A percentile compares a stretch with the other conserved stretches of the same genome.
Evolutionary conservation across 2,113 vertebrate genomes (phyloP).

Genomic region (Jacana jacana): DNA sequence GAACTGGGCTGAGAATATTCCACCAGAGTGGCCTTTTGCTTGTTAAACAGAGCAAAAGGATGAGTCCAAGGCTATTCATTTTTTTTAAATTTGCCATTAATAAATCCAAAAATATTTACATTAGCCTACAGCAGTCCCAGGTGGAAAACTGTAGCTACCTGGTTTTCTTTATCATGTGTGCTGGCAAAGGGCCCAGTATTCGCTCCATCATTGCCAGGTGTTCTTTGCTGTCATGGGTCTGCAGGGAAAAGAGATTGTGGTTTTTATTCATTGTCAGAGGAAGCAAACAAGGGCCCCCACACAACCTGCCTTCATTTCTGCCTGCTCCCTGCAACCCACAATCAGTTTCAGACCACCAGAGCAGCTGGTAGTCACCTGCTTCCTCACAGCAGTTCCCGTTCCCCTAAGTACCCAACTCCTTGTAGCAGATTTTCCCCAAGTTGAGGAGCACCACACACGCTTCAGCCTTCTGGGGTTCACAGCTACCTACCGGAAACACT

Average conservation of each 20-base stretch:
- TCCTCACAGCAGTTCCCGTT: not conserved
- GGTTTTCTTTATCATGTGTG: conserved; percentile 83
- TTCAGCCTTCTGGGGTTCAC: too few species aligned
- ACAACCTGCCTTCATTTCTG: not conserved
- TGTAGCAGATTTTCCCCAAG: not conserved
- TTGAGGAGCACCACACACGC: accelerated
- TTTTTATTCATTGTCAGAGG: not conserved
- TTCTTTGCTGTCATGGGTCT: conserved; percentile 87
- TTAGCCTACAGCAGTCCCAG: not conserved
- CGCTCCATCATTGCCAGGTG: conserved; percentile 93
- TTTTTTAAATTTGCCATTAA: not conserved
- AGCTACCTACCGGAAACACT: conserved; percentile 81
- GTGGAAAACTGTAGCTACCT: conserved; percentile 64
- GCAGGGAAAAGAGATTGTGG: not conserved
- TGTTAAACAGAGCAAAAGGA: not conserved
- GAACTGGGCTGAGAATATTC: not conserved
- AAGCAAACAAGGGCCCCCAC: accelerated
- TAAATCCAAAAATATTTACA: not conserved
- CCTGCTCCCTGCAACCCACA: not conserved
- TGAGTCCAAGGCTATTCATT: not conserved
- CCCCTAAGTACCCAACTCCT: not conserved
- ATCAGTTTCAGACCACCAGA: not conserved
- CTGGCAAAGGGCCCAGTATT: conserved; percentile 83
- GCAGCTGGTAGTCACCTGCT: not conserved
- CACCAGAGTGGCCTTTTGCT: not conserved